Evolutionary conservation across 2,888 invertebrate genomes (phyloP).

Genomic region (Icerya purchasi): DNA sequence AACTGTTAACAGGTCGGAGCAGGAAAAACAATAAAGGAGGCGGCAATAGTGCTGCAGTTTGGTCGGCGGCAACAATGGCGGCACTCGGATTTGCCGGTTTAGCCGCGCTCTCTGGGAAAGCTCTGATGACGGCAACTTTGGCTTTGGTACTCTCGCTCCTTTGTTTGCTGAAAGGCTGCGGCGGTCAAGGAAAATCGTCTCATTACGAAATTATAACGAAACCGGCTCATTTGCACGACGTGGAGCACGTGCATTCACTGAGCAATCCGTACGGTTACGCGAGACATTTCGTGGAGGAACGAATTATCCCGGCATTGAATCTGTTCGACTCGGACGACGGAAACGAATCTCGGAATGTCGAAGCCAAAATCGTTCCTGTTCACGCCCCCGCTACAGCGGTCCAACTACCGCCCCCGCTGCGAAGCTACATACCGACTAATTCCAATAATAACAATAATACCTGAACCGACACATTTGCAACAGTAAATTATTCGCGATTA

Average conservation of each 20-base stretch:
- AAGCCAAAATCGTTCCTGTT: constrained; percentile 5
- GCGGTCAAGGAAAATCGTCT: constrained; percentile 15
- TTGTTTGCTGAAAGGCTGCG: constrained; percentile 17
- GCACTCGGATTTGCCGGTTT: constrained; percentile 62
- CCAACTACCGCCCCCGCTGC: neutral
- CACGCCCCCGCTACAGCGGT: constrained; percentile 2
- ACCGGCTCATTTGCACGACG: constrained; percentile 16
- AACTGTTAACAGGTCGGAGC: constrained; percentile 7
- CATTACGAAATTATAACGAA: constrained; percentile 19
- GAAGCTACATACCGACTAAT: neutral
- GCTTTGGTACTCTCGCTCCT: constrained; percentile 62
- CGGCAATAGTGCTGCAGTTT: constrained; percentile 16
- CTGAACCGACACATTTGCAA: no score
- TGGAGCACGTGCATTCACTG: constrained; percentile 13
- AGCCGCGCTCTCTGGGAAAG: constrained; percentile 63
- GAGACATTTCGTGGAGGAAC: constrained; percentile 12
- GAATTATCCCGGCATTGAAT: constrained; percentile 1
- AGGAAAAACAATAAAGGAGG: constrained; percentile 13
- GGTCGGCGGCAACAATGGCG: constrained; percentile 41
- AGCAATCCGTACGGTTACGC: constrained; percentile 16
- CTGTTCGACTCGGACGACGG: constrained; percentile 4
- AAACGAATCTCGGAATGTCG: constrained; percentile 5
- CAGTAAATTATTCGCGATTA: no score
- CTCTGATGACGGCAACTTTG: constrained; percentile 60
- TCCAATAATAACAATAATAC: no score